These are phyloP conservation scores for Eulemur albifrons DNA, from an alignment of 2,797 vertebrate genomes.

Conservation along the genomic window DNA sequence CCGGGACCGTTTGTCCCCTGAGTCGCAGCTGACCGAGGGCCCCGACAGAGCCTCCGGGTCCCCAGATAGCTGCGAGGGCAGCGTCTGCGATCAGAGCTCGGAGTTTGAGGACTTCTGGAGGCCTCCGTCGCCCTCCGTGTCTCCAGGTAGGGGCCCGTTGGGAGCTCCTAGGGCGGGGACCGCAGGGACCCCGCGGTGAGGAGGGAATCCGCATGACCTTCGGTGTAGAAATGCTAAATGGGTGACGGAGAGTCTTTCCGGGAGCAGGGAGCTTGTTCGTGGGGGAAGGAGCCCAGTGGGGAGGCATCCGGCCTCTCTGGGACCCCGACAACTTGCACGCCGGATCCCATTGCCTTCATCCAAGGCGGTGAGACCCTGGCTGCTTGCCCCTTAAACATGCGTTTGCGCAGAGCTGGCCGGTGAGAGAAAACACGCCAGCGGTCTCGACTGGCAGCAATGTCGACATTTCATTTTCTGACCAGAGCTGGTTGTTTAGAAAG, in stretches of 20 bases:
- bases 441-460: background rate
- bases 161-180: background rate
- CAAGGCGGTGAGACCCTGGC: background rate
- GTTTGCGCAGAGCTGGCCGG: background rate
- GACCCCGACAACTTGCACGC: background rate
- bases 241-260: background rate
- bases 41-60: conserved; percentile 89
- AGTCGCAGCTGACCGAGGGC: conserved; percentile 84
- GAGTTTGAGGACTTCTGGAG: conserved; percentile 96
- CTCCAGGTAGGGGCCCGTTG: conserved; percentile 86
- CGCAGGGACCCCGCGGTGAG: background rate
- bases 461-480: conserved; percentile 11
- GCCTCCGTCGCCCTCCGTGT: conserved; percentile 96
- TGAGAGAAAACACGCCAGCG: background rate
- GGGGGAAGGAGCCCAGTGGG: background rate
- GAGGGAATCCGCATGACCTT: background rate
- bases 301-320: background rate
- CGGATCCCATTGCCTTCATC: background rate
- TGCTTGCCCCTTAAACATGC: background rate
- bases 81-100: conserved; percentile 87
- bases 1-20: conserved; percentile 87
- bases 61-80: conserved; percentile 90
- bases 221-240: background rate
- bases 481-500: background rate
- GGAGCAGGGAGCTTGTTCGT: background rate